Evolutionary conservation across 2,797 vertebrate genomes (phyloP).

Genomic region (Myotis pilosus): DNA sequence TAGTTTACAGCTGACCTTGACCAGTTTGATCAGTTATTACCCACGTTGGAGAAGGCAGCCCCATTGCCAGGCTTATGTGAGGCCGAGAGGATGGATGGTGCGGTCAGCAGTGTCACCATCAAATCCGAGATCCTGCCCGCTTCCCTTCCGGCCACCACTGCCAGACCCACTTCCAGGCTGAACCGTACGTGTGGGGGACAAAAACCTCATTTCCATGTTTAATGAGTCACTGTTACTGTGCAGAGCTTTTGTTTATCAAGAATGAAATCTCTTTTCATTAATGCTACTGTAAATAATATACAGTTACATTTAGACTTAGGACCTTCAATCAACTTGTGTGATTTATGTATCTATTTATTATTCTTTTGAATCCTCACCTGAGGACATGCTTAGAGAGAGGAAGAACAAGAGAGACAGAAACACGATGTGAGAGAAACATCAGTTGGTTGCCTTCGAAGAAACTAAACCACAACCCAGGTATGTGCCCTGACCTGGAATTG

Average conservation of each 20-base stretch:
- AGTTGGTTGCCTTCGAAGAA: too few relatives aligned
- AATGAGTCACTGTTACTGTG: neutral
- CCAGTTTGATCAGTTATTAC: conserved; percentile 90
- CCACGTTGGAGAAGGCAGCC: conserved; percentile 87
- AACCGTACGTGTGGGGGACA: conserved; percentile 79
- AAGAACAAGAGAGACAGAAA: too few relatives aligned
- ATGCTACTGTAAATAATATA: neutral
- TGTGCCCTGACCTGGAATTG: too few relatives aligned
- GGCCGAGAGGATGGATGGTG: conserved; percentile 76
- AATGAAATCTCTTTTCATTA: conserved; percentile 9
- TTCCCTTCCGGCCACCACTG: conserved; percentile 79
- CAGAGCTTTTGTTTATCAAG: neutral
- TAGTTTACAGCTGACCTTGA: conserved; percentile 91
- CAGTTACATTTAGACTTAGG: neutral
- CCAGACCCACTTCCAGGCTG: conserved; percentile 81
- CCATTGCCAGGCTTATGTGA: conserved; percentile 80
- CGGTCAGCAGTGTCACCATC: conserved; percentile 61
- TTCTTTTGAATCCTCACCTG: too few relatives aligned
- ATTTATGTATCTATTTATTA: too few relatives aligned
- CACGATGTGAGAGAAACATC: too few relatives aligned
- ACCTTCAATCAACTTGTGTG: neutral
- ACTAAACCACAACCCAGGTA: too few relatives aligned
- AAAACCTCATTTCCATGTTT: neutral
- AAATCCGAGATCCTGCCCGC: conserved; percentile 80
- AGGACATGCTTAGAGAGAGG: too few relatives aligned